Evolutionary conservation across 2,888 invertebrate genomes (phyloP).

Genomic region (Syritta pipiens): DNA sequence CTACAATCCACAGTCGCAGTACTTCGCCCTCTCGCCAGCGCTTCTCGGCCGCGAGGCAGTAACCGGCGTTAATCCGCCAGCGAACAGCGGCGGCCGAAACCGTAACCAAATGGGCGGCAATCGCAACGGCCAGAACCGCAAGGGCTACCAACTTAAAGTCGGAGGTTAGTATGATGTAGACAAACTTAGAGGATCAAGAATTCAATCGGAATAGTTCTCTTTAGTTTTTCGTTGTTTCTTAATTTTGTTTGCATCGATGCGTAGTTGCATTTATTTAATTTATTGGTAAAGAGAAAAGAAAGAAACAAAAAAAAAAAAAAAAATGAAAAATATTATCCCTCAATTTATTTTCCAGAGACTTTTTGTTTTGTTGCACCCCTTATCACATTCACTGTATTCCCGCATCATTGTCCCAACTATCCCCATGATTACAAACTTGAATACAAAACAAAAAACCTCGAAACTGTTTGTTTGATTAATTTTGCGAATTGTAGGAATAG

Average conservation of each 20-base stretch:
- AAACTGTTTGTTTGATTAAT: slow-evolving; percentile 71
- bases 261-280: slow-evolving; percentile 34
- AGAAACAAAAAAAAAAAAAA: too few species aligned
- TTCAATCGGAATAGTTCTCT: slow-evolving; percentile 32
- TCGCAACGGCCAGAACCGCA: slow-evolving; percentile 65
- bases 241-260: slow-evolving; percentile 52
- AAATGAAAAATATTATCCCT: not conserved
- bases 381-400: slow-evolving; percentile 30
- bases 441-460: slow-evolving; percentile 66
- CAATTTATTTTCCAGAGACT: slow-evolving; percentile 47
- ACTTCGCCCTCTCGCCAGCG: slow-evolving; percentile 70
- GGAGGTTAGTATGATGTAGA: slow-evolving; percentile 71
- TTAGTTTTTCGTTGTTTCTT: slow-evolving; percentile 18
- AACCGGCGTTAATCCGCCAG: slow-evolving; percentile 66
- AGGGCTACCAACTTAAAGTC: slow-evolving; percentile 73
- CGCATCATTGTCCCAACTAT: slow-evolving; percentile 49
- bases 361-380: slow-evolving; percentile 65
- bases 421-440: slow-evolving; percentile 42
- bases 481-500: slow-evolving; percentile 73
- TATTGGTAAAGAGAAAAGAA: slow-evolving; percentile 17
- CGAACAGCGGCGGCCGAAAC: slow-evolving; percentile 44
- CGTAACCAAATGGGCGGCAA: slow-evolving; percentile 59
- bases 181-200: slow-evolving; percentile 26
- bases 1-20: slow-evolving; percentile 70
- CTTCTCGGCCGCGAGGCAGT: slow-evolving; percentile 68